phyloP scores from a whole-genome alignment of 1,140 invertebrate genomes.

The Whitmania pigra region DNA sequence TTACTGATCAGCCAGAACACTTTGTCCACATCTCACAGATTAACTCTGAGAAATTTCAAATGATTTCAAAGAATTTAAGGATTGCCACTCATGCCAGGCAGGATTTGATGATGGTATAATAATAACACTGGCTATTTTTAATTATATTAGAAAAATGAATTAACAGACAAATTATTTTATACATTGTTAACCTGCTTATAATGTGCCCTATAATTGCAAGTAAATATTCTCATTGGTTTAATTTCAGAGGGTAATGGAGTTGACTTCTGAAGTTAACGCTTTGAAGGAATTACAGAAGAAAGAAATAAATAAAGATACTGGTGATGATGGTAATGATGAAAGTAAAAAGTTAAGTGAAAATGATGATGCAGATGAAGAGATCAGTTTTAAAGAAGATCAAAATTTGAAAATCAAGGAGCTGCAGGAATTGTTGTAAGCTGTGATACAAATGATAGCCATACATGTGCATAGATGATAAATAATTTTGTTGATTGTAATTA shows the following conservation, averaged over 20 bases:
- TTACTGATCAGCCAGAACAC: too few relatives aligned
- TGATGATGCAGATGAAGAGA: background rate
- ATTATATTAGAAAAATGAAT: background rate
- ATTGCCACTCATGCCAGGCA: too few relatives aligned
- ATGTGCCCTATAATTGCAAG: background rate
- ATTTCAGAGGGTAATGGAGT: background rate
- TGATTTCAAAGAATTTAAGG: background rate
- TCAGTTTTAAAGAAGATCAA: background rate
- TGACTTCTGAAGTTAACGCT: background rate
- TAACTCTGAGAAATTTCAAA: background rate
- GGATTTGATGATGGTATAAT: too few relatives aligned
- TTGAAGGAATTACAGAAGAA: too few relatives aligned
- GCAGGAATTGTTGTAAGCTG: background rate
- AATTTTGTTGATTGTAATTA: too few relatives aligned
- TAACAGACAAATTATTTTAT: background rate
- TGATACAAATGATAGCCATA: background rate
- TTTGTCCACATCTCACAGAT: background rate
- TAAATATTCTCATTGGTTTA: background rate
- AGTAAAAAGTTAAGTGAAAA: background rate
- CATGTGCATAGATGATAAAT: background rate
- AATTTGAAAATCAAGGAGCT: background rate
- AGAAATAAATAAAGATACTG: background rate
- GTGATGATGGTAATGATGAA: conserved; percentile 6
- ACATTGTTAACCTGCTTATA: background rate
- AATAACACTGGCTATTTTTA: too few relatives aligned